Percentiles rank a stretch among this genome's conserved stretches.
Conservation (phyloP, 2,113 vertebrate species). For the Ctenomys sociabilis region DNA sequence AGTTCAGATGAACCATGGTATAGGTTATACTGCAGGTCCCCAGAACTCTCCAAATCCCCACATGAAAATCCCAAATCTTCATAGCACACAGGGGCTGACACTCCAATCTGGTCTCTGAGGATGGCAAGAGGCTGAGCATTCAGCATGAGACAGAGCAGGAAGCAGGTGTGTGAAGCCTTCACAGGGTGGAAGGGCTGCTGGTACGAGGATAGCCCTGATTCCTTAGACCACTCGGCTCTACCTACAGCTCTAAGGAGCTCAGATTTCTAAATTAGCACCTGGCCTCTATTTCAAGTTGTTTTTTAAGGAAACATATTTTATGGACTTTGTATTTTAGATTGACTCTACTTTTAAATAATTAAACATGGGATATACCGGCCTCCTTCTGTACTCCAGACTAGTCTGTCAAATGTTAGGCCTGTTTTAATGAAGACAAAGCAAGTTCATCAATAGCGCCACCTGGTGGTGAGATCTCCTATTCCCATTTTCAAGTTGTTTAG, state of each 20-base stretch:
- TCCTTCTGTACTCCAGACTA: not conserved
- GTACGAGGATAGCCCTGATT: not conserved
- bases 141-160: not conserved
- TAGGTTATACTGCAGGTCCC: not conserved
- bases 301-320: slow-evolving; percentile 30
- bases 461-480: slow-evolving; percentile 64
- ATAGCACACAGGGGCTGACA: not conserved
- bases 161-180: not conserved
- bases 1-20: not conserved
- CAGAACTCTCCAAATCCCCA: not conserved
- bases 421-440: slow-evolving; percentile 48
- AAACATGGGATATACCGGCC: not conserved
- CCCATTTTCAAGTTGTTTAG: not conserved
- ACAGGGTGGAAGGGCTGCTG: too few relatives aligned
- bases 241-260: not conserved
- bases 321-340: slow-evolving; percentile 4
- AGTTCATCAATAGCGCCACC: slow-evolving; percentile 64
- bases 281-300: not conserved
- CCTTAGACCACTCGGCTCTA: not conserved
- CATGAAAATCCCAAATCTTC: not conserved
- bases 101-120: not conserved
- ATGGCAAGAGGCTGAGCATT: not conserved
- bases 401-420: not conserved
- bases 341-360: slow-evolving; percentile 59
- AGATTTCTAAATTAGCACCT: not conserved